Percentiles rank a stretch among this genome's conserved stretches.
Evolutionary conservation across 2,797 vertebrate genomes (phyloP).

Genomic region (Coracias cyanogaster): DNA sequence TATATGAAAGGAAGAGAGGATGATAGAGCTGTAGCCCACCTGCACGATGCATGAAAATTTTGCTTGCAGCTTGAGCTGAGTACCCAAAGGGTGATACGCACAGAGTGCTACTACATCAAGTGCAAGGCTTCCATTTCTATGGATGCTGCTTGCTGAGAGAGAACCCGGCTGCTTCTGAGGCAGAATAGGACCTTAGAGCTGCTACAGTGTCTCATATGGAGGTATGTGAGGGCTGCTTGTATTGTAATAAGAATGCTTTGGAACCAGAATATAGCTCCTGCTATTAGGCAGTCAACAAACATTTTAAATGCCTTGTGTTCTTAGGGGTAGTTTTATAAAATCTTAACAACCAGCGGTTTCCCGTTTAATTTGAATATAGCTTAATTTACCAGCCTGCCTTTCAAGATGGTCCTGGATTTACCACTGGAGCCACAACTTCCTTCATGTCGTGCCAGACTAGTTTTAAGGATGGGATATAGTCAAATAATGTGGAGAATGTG

Average conservation of each 20-base stretch:
- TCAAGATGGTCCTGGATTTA: slow-evolving; percentile 61
- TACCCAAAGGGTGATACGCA: not conserved
- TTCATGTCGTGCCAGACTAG: slow-evolving; percentile 43
- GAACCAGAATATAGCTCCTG: not conserved
- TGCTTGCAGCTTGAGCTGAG: not conserved
- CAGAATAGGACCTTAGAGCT: not conserved
- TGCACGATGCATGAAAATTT: not conserved
- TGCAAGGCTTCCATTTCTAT: not conserved
- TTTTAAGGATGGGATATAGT: slow-evolving; percentile 35
- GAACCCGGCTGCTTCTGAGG: not conserved
- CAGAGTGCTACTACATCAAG: not conserved
- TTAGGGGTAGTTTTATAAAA: slow-evolving; percentile 34
- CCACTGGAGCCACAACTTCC: slow-evolving; percentile 66
- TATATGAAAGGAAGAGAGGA: not conserved
- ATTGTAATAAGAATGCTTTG: not conserved
- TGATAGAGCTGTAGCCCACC: not conserved
- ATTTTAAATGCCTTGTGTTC: slow-evolving; percentile 48
- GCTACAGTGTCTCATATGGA: not conserved
- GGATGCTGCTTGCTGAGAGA: not conserved
- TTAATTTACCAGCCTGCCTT: slow-evolving; percentile 53
- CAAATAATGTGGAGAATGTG: slow-evolving; percentile 42
- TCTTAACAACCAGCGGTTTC: slow-evolving; percentile 55
- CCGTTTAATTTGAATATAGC: slow-evolving; percentile 33
- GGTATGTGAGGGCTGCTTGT: not conserved
- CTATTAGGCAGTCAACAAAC: slow-evolving; percentile 27